These are phyloP conservation scores for Falco columbarius DNA, from an alignment of 2,797 vertebrate species.

Conservation along the genomic window DNA sequence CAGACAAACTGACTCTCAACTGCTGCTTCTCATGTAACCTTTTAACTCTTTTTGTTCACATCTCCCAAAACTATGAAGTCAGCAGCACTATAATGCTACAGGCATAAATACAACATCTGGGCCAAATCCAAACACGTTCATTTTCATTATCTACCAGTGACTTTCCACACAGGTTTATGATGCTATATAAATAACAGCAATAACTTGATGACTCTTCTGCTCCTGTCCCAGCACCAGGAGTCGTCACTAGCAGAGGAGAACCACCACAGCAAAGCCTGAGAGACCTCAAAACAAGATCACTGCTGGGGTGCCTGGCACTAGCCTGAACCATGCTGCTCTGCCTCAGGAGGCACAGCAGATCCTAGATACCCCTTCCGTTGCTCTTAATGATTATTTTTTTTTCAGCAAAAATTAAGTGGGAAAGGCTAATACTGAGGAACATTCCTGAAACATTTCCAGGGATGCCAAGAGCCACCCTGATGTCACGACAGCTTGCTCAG, in stretches of 20 bases:
- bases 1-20: neutral
- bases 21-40: neutral
- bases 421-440: neutral
- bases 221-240: neutral
- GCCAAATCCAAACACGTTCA: neutral
- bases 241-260: neutral
- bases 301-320: neutral
- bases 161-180: neutral
- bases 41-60: neutral
- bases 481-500: neutral
- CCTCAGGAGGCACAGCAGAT: accelerated
- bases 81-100: neutral
- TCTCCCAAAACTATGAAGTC: neutral
- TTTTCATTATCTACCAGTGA: neutral
- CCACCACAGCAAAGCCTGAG: accelerated
- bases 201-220: neutral
- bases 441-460: neutral
- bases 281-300: neutral
- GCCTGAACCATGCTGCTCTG: neutral
- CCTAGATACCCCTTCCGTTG: neutral
- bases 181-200: neutral
- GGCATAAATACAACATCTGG: neutral
- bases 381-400: neutral
- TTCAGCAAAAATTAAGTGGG: neutral
- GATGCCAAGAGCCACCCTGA: neutral